phyloP scores from a whole-genome alignment of 2,113 vertebrate species.

The Proteles cristata region DNA sequence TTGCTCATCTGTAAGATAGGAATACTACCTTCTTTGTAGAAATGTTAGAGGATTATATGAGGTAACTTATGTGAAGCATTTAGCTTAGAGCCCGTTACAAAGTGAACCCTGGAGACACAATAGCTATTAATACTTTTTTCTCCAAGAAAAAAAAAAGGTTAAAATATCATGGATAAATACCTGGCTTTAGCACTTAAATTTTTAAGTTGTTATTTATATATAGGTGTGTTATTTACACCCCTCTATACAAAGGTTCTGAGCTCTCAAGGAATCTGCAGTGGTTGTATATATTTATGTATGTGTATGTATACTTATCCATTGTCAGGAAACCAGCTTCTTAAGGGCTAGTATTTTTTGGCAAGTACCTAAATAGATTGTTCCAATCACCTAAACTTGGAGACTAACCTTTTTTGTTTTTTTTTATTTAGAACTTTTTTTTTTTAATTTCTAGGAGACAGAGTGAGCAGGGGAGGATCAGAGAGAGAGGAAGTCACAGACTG shows the following conservation, averaged over 20 bases:
- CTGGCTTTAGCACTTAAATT: background rate
- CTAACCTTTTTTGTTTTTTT: background rate
- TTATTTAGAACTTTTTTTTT: too few species aligned
- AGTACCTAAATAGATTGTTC: background rate
- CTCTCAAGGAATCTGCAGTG: background rate
- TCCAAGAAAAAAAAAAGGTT: background rate
- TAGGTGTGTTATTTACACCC: background rate
- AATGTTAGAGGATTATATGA: background rate
- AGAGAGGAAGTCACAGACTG: too few species aligned
- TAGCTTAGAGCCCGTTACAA: background rate
- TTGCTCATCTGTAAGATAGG: background rate
- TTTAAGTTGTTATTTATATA: background rate
- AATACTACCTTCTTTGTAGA: background rate
- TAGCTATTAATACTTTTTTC: background rate
- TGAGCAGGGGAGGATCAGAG: too few species aligned
- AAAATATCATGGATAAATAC: constrained; percentile 1
- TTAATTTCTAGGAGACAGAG: too few species aligned
- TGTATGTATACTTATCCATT: background rate
- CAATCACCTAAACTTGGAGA: background rate
- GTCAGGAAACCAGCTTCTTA: background rate
- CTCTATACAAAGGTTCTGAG: background rate
- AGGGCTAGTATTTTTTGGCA: background rate
- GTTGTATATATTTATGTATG: background rate
- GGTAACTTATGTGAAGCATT: background rate
- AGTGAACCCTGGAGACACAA: background rate